These are phyloP conservation scores for Platysternon megacephalum DNA, from an alignment of 2,113 vertebrate genomes.

Conservation along the genomic window DNA sequence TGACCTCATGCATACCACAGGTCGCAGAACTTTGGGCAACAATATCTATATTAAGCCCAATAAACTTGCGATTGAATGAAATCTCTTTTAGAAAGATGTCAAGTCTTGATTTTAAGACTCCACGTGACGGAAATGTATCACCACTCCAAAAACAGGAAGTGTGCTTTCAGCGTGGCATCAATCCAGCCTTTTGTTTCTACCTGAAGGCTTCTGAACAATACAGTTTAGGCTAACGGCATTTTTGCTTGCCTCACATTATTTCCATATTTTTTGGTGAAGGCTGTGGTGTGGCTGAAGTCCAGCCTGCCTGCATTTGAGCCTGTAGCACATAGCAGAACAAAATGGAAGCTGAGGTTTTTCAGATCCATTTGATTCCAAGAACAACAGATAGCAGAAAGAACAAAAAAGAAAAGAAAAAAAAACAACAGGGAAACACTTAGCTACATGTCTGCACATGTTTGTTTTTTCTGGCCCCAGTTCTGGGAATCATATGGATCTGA, in stretches of 20 bases:
- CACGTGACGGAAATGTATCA: neutral
- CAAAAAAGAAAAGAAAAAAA: neutral
- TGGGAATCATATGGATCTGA: neutral
- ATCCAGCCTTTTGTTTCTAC: neutral
- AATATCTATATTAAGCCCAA: neutral
- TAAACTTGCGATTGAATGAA: neutral
- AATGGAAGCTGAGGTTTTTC: neutral
- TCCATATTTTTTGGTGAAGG: neutral
- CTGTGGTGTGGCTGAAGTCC: neutral
- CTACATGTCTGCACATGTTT: neutral
- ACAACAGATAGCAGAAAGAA: neutral
- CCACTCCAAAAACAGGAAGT: neutral
- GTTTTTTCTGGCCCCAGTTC: fast-evolving
- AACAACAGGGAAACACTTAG: neutral
- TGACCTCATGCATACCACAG: neutral
- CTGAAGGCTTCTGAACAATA: neutral
- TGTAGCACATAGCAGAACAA: neutral
- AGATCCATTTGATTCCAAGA: neutral
- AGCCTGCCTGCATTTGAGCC: neutral
- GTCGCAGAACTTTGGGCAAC: neutral
- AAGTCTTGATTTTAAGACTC: neutral
- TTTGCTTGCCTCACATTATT: neutral
- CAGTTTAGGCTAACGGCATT: neutral
- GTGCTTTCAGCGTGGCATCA: neutral
- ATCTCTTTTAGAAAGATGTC: neutral